Evolutionary conservation across 1,140 invertebrate species (phyloP), one percentile per base, ranked within the genome.

Genomic region (Diabrotica virgifera): DNA sequence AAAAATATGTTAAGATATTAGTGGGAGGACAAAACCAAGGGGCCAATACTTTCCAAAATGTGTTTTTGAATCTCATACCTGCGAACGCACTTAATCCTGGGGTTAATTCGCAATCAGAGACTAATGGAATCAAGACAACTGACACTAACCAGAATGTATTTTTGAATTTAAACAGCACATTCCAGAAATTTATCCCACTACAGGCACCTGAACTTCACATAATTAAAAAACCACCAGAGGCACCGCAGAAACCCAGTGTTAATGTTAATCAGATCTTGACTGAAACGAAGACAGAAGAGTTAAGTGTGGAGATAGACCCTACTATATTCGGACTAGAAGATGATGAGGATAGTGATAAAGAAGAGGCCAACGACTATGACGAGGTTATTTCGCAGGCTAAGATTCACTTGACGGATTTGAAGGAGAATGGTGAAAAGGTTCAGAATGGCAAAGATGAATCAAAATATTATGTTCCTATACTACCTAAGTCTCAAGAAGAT

Each of bases 231-330:
- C 35, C 68, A 10, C 9, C 37, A 24, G 7, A 46, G 12, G 63
- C 66, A 12, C 60, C 63, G 6, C 68, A 61, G 14, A 65, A 59
- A 62, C 57, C 58, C 10, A 58, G 67, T 36, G 10, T 68, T 24
- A 73, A 67, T 58, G 65, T 74, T 2, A 68, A 64, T 58, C 61
- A 71, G 60, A 54, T 76, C 5, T 59, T 75, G 56, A 75, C 70
- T 5, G 67, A 73, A 56, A 69, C 67, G 4, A 77, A 77, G 65
- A 75, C 68, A 10, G 75, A 77, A 70, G 75, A 77, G 69, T 62
- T 77, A 50, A 77, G 75, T 60, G 72, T 77, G 6, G 75, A 77
- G 70, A 71, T 77, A 24, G 75, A 77, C 60, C 75, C 75, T 7
- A 72, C 68, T 5, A 66, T 70, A 54, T 77, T 76, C 58, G 70